These are phyloP conservation scores for Andrena praecox DNA, from an alignment of 2,888 invertebrate genomes.

Conservation along the genomic window DNA sequence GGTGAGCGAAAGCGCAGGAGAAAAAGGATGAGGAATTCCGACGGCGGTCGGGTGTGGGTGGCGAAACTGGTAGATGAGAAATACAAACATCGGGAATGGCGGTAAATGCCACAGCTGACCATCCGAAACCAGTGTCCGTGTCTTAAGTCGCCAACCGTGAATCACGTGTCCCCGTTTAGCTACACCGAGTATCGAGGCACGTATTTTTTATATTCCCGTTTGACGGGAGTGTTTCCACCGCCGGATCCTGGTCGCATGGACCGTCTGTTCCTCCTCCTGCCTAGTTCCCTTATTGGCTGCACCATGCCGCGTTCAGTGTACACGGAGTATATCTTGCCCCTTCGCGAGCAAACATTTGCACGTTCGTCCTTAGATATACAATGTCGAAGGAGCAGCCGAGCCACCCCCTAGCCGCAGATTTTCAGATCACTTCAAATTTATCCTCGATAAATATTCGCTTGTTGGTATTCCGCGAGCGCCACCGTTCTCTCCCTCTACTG, in stretches of 20 bases:
- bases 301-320: conserved; percentile 44
- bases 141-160: conserved; percentile 33
- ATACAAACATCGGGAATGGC: conserved; percentile 79
- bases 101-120: conserved; percentile 58
- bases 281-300: conserved; percentile 48
- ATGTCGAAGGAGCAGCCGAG: conserved; percentile 31
- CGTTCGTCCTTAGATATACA: conserved; percentile 51
- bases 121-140: conserved; percentile 50
- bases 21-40: conserved; percentile 68
- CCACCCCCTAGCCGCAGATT: conserved; percentile 42
- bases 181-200: neutral
- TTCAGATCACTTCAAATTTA: conserved; percentile 67
- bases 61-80: conserved; percentile 82
- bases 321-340: conserved; percentile 48
- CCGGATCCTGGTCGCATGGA: neutral
- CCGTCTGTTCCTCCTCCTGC: neutral
- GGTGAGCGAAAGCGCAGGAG: conserved; percentile 49
- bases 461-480: conserved; percentile 59
- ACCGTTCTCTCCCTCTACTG: conserved; percentile 11
- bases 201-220: conserved; percentile 13
- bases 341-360: conserved; percentile 69
- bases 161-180: conserved; percentile 38
- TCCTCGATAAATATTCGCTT: conserved; percentile 68
- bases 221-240: conserved; percentile 23
- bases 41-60: conserved; percentile 76